Percentiles rank a stretch among this genome's conserved stretches.
Evolutionary conservation across 2,113 vertebrate genomes (phyloP).

Genomic region (Bothrops jararaca): DNA sequence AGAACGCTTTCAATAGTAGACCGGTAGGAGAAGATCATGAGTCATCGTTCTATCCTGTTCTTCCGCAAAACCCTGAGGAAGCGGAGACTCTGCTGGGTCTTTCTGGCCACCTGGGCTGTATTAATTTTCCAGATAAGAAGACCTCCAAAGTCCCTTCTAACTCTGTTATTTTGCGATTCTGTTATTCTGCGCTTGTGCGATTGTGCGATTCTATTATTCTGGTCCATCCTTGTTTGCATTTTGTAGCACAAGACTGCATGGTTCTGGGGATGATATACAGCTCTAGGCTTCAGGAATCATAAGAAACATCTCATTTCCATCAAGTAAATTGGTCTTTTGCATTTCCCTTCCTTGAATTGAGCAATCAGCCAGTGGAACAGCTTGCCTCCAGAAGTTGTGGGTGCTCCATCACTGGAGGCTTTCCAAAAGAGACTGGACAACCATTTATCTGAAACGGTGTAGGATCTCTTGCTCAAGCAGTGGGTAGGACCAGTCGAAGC

Average conservation of each 20-base stretch:
- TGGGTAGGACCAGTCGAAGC: background rate
- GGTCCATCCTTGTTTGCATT: constrained; percentile 42
- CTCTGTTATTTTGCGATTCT: background rate
- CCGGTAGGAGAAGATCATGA: too few species aligned
- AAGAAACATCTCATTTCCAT: background rate
- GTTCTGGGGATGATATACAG: constrained; percentile 15
- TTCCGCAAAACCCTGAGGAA: too few species aligned
- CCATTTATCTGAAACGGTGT: background rate
- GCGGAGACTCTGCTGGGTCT: too few species aligned
- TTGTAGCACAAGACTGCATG: constrained; percentile 6
- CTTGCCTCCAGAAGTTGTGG: too few species aligned
- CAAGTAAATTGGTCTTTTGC: background rate
- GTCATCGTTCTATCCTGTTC: too few species aligned
- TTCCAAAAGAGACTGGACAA: too few species aligned
- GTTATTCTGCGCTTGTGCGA: too few species aligned
- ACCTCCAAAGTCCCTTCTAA: background rate
- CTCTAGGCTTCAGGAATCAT: background rate
- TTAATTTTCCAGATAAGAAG: background rate
- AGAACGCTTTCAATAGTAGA: too few species aligned
- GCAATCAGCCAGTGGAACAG: too few species aligned
- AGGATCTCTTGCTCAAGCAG: background rate
- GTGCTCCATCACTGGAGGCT: too few species aligned
- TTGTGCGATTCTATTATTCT: constrained; percentile 12
- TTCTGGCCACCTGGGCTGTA: too few species aligned
- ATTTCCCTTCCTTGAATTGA: background rate